Evolutionary conservation across 2,113 vertebrate species (phyloP).

Genomic region (Ictidomys tridecemlineatus): DNA sequence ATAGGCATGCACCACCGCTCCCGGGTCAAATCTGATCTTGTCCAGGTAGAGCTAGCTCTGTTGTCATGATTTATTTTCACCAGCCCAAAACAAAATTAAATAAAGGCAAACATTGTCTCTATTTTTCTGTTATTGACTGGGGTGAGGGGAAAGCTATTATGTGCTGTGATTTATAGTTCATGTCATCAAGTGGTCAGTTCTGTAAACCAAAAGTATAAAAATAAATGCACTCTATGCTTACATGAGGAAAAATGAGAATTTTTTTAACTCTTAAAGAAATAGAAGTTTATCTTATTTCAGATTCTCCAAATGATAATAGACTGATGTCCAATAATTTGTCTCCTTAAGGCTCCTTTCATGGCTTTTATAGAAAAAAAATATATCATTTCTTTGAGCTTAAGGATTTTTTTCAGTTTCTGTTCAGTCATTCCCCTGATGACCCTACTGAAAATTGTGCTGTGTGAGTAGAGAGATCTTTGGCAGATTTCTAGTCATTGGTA

Average conservation of each 20-base stretch:
- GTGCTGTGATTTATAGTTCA: neutral
- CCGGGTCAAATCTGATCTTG: neutral
- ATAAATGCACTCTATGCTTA: neutral
- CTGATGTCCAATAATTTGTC: neutral
- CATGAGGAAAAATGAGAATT: neutral
- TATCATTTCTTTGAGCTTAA: neutral
- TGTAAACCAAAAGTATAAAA: conserved; percentile 28
- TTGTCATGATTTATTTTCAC: conserved; percentile 32
- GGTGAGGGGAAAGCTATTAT: neutral
- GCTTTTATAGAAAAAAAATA: neutral
- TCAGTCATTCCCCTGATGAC: neutral
- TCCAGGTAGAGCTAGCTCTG: neutral
- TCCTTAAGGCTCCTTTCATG: neutral
- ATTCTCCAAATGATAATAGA: neutral
- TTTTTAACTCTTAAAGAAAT: conserved; percentile 36
- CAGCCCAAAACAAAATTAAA: conserved; percentile 5
- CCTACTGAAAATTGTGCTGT: neutral
- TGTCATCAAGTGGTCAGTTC: neutral
- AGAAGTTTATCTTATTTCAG: conserved; percentile 4
- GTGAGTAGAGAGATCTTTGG: neutral
- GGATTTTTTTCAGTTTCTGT: neutral
- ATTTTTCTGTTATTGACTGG: neutral
- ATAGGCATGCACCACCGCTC: too few species aligned
- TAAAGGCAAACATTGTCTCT: neutral
- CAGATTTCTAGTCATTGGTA: neutral